Base-by-base conservation (phyloP, 2,888 invertebrate genomes). In the Hirtodrosophila confusa region DNA sequence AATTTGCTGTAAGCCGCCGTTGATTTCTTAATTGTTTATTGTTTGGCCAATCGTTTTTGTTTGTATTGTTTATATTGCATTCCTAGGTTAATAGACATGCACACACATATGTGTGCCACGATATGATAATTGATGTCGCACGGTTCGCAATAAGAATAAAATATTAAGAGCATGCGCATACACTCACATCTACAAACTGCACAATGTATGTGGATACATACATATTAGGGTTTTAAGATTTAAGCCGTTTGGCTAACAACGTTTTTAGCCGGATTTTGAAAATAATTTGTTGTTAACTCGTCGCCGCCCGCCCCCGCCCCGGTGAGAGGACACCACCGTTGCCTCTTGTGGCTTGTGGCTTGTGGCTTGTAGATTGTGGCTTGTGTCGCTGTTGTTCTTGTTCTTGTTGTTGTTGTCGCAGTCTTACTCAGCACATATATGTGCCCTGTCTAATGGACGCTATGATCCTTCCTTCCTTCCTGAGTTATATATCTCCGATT, bases 171-270 rank as follows among this genome's bases (percentile, higher is more conserved):
- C 71, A 75, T 75, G 71, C 71, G 71, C 71, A 48, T 51, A 56
- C 44, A 62, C 56, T 44, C 69, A 74, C 62, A 61, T 51, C 43
- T 56, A 61, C 69, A 35, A 53, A 44, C 55, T 44, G 54, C 61
- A 75, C 74, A 55, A 61, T 71, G 69, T 69, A 64, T 71, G 54
- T 71, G n/a, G 40, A 56, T 69, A 71, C 69, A 71, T 29, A 69
- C 62, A 69, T 75, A 71, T 69, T 61, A 69, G 74, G 76, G 72
- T 56, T 53, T 74, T 65, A 27, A 53, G 33, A 36, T 56, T 66
- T 76, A 51, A 64, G 57, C 53, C 57, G 44, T 68, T 69, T 51
- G 24, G 39, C 41, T 48, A 69, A 40, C 65, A 33, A 63, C 17
- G 17, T 33, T 24, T 43, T 35, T 47, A 64, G 17, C 17, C 17